A percentile compares a stretch with the other conserved stretches of the same genome.
Evolutionary conservation across 2,888 invertebrate species (phyloP).

Genomic region (Ophion ventricosus): DNA sequence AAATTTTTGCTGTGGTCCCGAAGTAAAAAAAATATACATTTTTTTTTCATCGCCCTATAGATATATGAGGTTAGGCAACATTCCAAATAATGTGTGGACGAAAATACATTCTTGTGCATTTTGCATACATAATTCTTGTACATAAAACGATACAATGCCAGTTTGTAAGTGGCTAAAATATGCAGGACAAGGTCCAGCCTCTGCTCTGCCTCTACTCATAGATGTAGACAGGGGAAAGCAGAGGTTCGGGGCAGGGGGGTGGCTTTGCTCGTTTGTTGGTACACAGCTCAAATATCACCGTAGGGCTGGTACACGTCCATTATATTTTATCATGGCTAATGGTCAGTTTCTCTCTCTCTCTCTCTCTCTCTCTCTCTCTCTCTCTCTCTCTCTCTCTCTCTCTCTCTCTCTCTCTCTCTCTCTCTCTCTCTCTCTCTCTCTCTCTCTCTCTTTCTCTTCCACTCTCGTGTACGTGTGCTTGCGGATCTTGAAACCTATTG

Average conservation of each 20-base stretch:
- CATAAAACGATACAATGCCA: conserved; percentile 39
- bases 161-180: conserved; percentile 52
- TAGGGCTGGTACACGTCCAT: conserved; percentile 52
- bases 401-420: conserved; percentile 2
- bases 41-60: too few relatives aligned
- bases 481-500: conserved; percentile 19
- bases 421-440: conserved; percentile 20
- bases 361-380: conserved; percentile 8
- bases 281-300: conserved; percentile 47
- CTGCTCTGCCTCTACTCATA: neutral
- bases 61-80: neutral
- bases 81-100: conserved; percentile 10
- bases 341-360: conserved; percentile 36
- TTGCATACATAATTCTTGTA: conserved; percentile 4
- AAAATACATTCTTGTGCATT: conserved; percentile 11
- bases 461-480: conserved; percentile 13
- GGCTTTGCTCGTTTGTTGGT: conserved; percentile 54
- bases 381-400: conserved; percentile 27
- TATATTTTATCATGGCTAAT: conserved; percentile 66
- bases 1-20: too few relatives aligned
- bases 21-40: too few relatives aligned
- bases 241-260: neutral
- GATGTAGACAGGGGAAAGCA: neutral
- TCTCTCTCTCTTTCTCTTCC: neutral
- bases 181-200: conserved; percentile 62